Percentiles rank a stretch among this genome's conserved stretches.
Evolutionary conservation across 2,797 vertebrate genomes (phyloP).

Genomic region (Tenualosa ilisha): DNA sequence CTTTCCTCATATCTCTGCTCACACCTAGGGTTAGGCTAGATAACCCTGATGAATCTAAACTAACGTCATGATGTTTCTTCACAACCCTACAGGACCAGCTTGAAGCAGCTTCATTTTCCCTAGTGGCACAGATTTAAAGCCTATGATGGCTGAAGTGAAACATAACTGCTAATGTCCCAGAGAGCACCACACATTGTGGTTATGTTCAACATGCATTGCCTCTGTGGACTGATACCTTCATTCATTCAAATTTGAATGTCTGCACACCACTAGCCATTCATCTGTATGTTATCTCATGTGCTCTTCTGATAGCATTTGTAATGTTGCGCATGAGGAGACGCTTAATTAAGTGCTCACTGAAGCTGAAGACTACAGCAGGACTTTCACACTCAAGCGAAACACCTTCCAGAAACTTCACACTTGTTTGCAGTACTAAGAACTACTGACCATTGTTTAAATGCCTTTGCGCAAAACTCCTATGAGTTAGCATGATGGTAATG

Average conservation of each 20-base stretch:
- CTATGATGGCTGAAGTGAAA: not conserved
- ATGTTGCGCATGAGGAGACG: not conserved
- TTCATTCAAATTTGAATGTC: not conserved
- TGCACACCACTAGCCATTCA: not conserved
- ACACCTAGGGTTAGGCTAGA: no score
- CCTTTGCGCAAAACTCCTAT: not conserved
- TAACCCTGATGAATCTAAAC: no score
- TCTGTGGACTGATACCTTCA: not conserved
- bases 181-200: not conserved
- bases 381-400: not conserved
- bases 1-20: no score
- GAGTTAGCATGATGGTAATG: not conserved
- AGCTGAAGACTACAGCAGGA: not conserved
- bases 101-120: not conserved
- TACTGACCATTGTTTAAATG: not conserved
- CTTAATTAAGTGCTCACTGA: not conserved
- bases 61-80: not conserved
- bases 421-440: not conserved
- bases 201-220: not conserved
- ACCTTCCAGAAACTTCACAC: not conserved
- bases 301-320: not conserved
- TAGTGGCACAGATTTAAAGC: not conserved
- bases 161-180: not conserved
- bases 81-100: no score
- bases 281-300: not conserved